phyloP scores from a whole-genome alignment of 1,140 invertebrate genomes.

The Euura lappo region DNA sequence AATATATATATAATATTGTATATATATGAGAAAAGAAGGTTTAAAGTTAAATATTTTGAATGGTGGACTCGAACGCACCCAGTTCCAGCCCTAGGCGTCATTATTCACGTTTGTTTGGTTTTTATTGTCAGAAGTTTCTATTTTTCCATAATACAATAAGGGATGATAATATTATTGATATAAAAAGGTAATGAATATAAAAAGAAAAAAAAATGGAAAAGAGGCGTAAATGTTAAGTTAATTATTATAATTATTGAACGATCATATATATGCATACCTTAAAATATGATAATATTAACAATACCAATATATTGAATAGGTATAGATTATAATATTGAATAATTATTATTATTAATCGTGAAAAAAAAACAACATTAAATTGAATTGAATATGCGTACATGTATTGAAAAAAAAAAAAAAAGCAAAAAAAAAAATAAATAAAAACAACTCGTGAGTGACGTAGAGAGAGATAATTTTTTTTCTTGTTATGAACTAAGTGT shows the following conservation, averaged over 20 bases:
- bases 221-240: conserved; percentile 12
- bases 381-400: conserved; percentile 19
- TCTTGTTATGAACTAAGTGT: conserved; percentile 63
- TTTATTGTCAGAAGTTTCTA: conserved; percentile 62
- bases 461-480: conserved; percentile 36
- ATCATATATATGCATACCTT: too few species aligned
- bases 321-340: conserved; percentile 35
- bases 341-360: neutral
- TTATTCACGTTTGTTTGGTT: conserved; percentile 58
- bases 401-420: conserved; percentile 25
- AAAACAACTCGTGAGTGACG: too few species aligned
- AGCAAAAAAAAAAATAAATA: neutral
- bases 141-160: conserved; percentile 61
- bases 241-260: neutral
- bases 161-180: conserved; percentile 55
- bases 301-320: conserved; percentile 38
- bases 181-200: conserved; percentile 29
- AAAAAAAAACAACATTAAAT: neutral
- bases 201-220: conserved; percentile 26
- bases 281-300: conserved; percentile 23
- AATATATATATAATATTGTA: neutral
- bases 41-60: neutral
- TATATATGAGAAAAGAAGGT: neutral
- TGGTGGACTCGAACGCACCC: neutral
- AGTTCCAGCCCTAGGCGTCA: conserved; percentile 1